Evolutionary conservation across 2,888 invertebrate species (phyloP).

Genomic region (Drosophila mimica): DNA sequence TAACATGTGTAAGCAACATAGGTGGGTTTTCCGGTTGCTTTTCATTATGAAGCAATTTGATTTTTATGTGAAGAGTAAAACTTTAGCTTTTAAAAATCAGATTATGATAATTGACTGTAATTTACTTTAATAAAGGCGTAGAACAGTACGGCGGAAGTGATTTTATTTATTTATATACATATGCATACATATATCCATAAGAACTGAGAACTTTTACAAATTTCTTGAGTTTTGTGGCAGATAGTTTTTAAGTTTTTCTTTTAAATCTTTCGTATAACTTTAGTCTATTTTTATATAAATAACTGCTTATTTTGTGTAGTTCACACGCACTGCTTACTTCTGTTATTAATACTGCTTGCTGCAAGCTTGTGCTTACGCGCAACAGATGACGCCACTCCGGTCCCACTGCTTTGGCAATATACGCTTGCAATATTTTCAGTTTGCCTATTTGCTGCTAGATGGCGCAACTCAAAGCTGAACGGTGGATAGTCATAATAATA

Average conservation of each 20-base stretch:
- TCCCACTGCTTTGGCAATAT: accelerated
- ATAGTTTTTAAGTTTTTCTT: neutral
- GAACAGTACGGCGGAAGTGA: neutral
- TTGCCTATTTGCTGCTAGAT: neutral
- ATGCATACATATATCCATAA: too few species aligned
- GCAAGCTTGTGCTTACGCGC: neutral
- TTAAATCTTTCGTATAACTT: neutral
- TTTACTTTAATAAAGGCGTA: neutral
- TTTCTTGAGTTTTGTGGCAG: neutral
- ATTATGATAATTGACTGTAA: neutral
- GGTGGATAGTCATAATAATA: neutral
- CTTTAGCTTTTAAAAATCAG: neutral
- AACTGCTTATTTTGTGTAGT: neutral
- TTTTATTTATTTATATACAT: neutral
- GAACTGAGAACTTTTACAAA: neutral
- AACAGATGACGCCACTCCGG: neutral
- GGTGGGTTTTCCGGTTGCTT: conserved; percentile 48
- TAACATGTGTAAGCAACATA: conserved; percentile 66
- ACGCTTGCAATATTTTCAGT: neutral
- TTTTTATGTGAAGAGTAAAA: neutral
- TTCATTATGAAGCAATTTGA: neutral
- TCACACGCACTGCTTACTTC: conserved; percentile 4
- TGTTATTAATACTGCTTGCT: neutral
- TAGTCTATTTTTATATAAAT: neutral
- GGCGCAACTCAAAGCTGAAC: neutral